Evolutionary conservation across 2,113 vertebrate genomes (phyloP).

Genomic region (Varanus salvator): DNA sequence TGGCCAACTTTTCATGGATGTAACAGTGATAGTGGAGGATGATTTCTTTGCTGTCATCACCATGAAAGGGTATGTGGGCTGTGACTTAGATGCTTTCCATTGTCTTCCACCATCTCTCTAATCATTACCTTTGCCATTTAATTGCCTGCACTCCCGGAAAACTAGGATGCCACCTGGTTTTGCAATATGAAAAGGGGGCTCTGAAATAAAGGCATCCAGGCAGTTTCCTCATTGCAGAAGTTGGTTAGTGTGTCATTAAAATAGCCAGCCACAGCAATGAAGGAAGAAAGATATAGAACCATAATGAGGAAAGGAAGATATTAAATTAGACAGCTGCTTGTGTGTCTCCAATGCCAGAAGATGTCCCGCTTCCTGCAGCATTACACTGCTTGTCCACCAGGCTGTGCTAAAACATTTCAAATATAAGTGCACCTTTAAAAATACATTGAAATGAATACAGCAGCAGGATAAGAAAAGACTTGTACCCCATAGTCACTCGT

Average conservation of each 20-base stretch:
- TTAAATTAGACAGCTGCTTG: neutral
- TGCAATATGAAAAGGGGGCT: too few relatives aligned
- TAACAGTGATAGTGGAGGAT: neutral
- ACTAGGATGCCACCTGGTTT: too few relatives aligned
- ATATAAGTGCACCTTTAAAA: neutral
- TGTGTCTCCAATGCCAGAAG: rapidly evolving
- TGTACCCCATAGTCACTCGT: neutral
- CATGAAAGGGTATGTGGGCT: neutral
- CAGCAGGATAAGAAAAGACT: neutral
- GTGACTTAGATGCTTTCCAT: neutral
- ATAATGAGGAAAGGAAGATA: neutral
- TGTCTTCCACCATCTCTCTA: too few relatives aligned
- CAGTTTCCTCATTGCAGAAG: too few relatives aligned
- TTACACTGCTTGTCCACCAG: conserved; percentile 62
- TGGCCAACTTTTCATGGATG: neutral
- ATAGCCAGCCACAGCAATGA: neutral
- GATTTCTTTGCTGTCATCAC: neutral
- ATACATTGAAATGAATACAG: neutral
- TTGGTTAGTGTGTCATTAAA: too few relatives aligned
- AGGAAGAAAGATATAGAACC: neutral
- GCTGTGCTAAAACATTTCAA: conserved; percentile 68
- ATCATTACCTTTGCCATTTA: too few relatives aligned
- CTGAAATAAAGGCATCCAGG: too few relatives aligned
- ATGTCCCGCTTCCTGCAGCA: neutral
- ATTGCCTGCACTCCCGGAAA: too few relatives aligned